phyloP scores from a whole-genome alignment of 1,140 invertebrate genomes.

The Macrocentrus cingulum region DNA sequence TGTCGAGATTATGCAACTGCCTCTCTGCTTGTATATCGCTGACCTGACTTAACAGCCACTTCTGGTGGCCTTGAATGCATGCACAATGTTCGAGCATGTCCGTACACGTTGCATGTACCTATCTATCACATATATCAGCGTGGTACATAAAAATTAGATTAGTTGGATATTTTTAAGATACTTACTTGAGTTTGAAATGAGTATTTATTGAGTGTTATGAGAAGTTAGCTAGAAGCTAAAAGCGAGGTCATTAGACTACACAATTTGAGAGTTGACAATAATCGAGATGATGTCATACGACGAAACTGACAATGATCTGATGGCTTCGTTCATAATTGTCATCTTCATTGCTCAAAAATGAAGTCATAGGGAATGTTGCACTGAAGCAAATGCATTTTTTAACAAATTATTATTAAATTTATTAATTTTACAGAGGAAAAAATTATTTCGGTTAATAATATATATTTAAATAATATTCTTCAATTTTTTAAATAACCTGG shows the following conservation, averaged over 20 bases:
- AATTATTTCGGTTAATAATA: too few relatives aligned
- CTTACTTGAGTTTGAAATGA: too few relatives aligned
- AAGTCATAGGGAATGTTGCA: not conserved
- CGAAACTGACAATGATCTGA: conserved; percentile 9
- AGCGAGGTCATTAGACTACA: not conserved
- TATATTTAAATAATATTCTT: too few relatives aligned
- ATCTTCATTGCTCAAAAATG: not conserved
- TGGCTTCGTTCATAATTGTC: not conserved
- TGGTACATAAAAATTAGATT: too few relatives aligned
- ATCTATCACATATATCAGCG: not conserved
- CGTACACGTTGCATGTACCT: not conserved
- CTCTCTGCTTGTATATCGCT: conserved; percentile 1
- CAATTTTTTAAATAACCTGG: too few relatives aligned
- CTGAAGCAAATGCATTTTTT: not conserved
- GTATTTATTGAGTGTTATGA: too few relatives aligned
- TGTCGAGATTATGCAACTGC: conserved; percentile 11
- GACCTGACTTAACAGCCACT: conserved; percentile 14
- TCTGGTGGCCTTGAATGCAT: conserved; percentile 1
- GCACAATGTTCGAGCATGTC: not conserved
- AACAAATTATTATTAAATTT: too few relatives aligned
- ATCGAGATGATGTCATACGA: conserved; percentile 34
- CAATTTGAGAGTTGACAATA: conserved; percentile 16
- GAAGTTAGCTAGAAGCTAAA: not conserved
- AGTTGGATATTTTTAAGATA: too few relatives aligned
- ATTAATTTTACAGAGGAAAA: too few relatives aligned